Evolutionary conservation across 1,140 invertebrate genomes (phyloP).

Genomic region (Asobara japonica): DNA sequence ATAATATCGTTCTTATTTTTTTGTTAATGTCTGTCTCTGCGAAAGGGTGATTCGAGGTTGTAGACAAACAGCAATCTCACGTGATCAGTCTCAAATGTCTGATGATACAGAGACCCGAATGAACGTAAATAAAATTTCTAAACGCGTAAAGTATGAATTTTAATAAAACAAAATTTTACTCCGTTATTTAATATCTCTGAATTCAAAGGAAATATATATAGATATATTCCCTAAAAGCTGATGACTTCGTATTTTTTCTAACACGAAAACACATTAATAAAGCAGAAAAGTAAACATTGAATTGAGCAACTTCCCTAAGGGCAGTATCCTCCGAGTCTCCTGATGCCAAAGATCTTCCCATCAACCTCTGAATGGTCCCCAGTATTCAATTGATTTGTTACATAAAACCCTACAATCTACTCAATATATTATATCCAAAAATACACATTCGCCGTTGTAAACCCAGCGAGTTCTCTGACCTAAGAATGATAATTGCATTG

Average conservation of each 20-base stretch:
- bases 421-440: slow-evolving; percentile 1
- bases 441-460: not conserved
- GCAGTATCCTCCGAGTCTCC: not conserved
- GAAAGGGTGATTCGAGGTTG: not conserved
- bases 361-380: not conserved
- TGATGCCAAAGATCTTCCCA: not conserved
- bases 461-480: not conserved
- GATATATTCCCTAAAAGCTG: not conserved
- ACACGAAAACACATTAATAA: not conserved
- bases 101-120: not conserved
- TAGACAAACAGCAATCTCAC: not conserved
- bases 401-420: not conserved
- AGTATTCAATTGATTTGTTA: not conserved
- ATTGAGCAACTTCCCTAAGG: not conserved
- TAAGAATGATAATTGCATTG: too few species aligned
- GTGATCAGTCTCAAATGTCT: not conserved
- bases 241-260: not conserved
- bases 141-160: not conserved
- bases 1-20: not conserved
- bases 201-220: not conserved
- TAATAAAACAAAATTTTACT: not conserved
- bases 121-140: not conserved
- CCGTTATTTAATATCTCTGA: not conserved
- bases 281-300: not conserved
- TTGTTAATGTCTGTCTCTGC: not conserved